A percentile compares a stretch with the other conserved stretches of the same genome.
Conservation (phyloP, 2,888 invertebrate species). For the Flexamia atlantica region DNA sequence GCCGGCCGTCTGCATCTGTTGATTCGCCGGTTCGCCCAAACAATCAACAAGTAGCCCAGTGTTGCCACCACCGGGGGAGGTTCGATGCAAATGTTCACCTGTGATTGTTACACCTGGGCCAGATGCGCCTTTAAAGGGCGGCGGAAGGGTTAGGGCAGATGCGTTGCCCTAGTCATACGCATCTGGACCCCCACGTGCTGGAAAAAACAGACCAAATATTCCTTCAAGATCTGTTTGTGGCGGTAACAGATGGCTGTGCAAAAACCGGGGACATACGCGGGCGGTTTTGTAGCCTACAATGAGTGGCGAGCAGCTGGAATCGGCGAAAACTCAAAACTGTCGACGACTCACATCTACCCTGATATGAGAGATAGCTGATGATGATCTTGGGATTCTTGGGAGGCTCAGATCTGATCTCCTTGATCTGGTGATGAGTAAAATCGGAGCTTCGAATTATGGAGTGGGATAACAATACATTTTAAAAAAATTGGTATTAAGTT, state of each 20-base stretch:
- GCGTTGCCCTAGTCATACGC: conserved; percentile 25
- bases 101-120: conserved; percentile 35
- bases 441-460: too few relatives aligned
- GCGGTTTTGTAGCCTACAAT: neutral
- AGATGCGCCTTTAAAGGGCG: conserved; percentile 29
- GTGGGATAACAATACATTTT: too few relatives aligned
- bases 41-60: conserved; percentile 16
- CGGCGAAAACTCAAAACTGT: too few relatives aligned
- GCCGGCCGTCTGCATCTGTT: neutral
- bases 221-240: conserved; percentile 32
- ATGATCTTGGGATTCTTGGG: too few relatives aligned
- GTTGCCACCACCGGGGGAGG: neutral
- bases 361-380: too few relatives aligned
- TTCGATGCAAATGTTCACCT: conserved; percentile 34
- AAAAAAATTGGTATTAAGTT: too few relatives aligned
- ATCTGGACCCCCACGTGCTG: conserved; percentile 30
- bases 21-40: neutral
- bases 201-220: conserved; percentile 28
- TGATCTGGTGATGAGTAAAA: too few relatives aligned
- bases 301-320: too few relatives aligned
- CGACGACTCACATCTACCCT: too few relatives aligned
- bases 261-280: conserved; percentile 4
- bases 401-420: too few relatives aligned
- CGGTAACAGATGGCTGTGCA: conserved; percentile 31
- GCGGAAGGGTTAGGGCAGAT: conserved; percentile 31